Conservation (phyloP, 92 coral and sea anemone genomes). For the Umimayanthus chanpuru region DNA sequence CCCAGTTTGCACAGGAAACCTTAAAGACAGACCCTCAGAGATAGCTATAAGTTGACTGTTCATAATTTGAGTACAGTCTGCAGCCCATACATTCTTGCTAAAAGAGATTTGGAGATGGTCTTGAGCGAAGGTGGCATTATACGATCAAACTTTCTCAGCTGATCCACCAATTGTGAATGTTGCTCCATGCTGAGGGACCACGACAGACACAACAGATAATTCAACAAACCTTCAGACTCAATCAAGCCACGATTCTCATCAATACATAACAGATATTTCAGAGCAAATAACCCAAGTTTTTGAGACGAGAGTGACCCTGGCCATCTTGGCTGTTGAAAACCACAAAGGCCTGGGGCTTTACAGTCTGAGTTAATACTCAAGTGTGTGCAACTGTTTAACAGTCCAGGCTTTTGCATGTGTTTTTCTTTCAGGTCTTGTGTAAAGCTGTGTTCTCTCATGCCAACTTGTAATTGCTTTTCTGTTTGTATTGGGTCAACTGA, state of each 20-base stretch:
- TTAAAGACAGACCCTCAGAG: no score
- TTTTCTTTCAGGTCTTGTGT: not conserved
- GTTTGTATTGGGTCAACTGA: constrained; percentile 13
- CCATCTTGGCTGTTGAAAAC: constrained; percentile 1
- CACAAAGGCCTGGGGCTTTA: not conserved
- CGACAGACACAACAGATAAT: constrained; percentile 64
- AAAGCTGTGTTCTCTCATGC: not conserved
- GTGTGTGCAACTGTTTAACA: no score
- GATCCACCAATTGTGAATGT: constrained; percentile 21
- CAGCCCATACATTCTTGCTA: constrained; percentile 65
- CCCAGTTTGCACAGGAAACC: no score
- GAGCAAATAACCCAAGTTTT: constrained; percentile 74
- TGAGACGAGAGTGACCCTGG: constrained; percentile 74
- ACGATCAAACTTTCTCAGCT: constrained; percentile 31
- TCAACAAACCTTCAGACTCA: constrained; percentile 60
- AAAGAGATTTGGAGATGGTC: constrained; percentile 61
- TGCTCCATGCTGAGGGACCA: constrained; percentile 61
- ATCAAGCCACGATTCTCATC: constrained; percentile 57
- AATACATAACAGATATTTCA: constrained; percentile 58
- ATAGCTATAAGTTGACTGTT: not conserved
- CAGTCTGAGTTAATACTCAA: not conserved
- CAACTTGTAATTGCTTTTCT: not conserved
- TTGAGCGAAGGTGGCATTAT: constrained; percentile 59
- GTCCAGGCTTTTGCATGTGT: not conserved
- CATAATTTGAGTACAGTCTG: constrained; percentile 48